Evolutionary conservation across 1,140 invertebrate genomes (phyloP).

Genomic region (Parasteatoda tepidariorum): DNA sequence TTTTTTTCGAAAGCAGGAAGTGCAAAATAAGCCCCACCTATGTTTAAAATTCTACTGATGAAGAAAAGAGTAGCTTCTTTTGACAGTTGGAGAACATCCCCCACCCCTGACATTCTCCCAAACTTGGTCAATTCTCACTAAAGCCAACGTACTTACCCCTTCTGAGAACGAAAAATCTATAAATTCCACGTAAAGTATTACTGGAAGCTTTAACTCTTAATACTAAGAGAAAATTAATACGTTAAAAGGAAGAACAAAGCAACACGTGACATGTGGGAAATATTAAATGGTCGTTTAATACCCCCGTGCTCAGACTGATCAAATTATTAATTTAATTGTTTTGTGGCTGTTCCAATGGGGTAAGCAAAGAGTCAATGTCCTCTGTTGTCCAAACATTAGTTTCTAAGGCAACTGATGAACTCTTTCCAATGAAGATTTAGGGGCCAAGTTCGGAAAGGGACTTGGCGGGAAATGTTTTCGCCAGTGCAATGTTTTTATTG

Average conservation of each 20-base stretch:
- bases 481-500: no score
- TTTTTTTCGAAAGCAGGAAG: not conserved
- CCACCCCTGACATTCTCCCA: no score
- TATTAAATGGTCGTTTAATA: constrained; percentile 32
- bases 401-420: constrained; percentile 40
- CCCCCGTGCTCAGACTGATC: not conserved
- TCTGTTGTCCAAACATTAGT: constrained; percentile 10
- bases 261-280: constrained; percentile 39
- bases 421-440: constrained; percentile 12
- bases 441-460: constrained; percentile 48
- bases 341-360: constrained; percentile 4
- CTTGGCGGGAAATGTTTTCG: no score
- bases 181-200: not conserved
- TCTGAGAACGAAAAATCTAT: not conserved
- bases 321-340: not conserved
- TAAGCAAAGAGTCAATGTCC: constrained; percentile 17
- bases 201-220: not conserved
- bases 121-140: not conserved
- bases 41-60: not conserved
- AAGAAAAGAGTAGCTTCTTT: no score
- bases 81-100: no score
- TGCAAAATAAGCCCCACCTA: not conserved
- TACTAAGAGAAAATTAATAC: constrained; percentile 34
- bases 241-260: constrained; percentile 26
- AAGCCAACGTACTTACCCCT: not conserved